Conservation (phyloP, 2,797 vertebrate genomes). For the Morus bassanus region DNA sequence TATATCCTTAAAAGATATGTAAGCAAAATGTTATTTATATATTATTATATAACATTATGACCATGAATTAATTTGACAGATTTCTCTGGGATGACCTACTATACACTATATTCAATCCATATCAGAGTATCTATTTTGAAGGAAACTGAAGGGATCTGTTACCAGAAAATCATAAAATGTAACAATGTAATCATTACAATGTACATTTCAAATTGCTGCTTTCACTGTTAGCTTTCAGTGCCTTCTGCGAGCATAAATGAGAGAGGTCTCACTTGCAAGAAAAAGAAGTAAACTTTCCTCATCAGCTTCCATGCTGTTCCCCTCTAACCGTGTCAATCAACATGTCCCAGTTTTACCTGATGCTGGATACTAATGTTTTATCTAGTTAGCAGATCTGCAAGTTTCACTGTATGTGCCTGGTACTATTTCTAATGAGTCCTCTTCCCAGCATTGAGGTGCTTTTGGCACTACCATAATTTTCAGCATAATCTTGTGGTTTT, state of each 20-base stretch:
- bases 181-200: neutral
- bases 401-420: neutral
- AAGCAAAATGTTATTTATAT: neutral
- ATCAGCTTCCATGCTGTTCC: neutral
- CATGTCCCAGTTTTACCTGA: neutral
- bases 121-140: neutral
- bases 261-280: neutral
- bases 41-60: neutral
- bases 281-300: neutral
- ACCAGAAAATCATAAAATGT: neutral
- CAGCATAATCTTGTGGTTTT: neutral
- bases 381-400: neutral
- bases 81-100: neutral
- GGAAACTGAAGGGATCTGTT: neutral
- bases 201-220: neutral
- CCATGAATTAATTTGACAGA: neutral
- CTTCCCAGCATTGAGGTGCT: neutral
- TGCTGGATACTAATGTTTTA: neutral
- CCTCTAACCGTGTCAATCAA: neutral
- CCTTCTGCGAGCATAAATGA: neutral
- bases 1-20: neutral
- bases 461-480: neutral
- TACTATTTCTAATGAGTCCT: neutral
- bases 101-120: neutral
- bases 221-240: neutral